Percentiles rank a stretch among this genome's conserved stretches.
Evolutionary conservation across 2,888 invertebrate species (phyloP).

Genomic region (Cistogaster globosa): DNA sequence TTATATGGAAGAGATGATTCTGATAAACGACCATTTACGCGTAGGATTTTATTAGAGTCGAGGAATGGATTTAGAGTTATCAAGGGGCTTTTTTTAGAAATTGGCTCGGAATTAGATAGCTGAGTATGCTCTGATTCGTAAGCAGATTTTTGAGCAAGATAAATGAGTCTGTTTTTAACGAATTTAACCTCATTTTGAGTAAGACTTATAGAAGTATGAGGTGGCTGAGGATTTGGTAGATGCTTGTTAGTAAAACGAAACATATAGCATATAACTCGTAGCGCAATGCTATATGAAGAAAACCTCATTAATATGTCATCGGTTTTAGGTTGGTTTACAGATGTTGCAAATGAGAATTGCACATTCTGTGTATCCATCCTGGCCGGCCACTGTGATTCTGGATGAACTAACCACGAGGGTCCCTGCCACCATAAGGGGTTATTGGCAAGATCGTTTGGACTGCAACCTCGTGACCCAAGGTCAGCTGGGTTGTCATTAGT

Average conservation of each 20-base stretch:
- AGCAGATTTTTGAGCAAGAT: neutral
- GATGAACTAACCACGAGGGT: neutral
- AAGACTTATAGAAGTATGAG: neutral
- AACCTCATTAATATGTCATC: neutral
- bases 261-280: no score
- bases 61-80: neutral
- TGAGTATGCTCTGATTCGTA: neutral
- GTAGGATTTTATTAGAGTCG: neutral
- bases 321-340: no score
- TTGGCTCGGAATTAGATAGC: neutral
- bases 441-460: neutral
- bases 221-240: neutral
- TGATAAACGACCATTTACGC: constrained; percentile 2
- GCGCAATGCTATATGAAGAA: no score
- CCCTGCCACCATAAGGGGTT: neutral
- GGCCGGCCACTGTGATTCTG: no score
- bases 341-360: no score
- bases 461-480: neutral
- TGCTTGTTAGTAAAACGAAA: neutral
- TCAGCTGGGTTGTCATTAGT: constrained; percentile 7
- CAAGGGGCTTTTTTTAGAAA: constrained; percentile 2
- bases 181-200: neutral
- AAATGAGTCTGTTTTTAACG: neutral
- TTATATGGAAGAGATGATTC: constrained; percentile 12
- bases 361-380: no score